Percentiles rank a stretch among this genome's conserved stretches.
These are phyloP conservation scores for Polylopha cassiicola DNA, from an alignment of 2,888 invertebrate species.

Conservation along the genomic window DNA sequence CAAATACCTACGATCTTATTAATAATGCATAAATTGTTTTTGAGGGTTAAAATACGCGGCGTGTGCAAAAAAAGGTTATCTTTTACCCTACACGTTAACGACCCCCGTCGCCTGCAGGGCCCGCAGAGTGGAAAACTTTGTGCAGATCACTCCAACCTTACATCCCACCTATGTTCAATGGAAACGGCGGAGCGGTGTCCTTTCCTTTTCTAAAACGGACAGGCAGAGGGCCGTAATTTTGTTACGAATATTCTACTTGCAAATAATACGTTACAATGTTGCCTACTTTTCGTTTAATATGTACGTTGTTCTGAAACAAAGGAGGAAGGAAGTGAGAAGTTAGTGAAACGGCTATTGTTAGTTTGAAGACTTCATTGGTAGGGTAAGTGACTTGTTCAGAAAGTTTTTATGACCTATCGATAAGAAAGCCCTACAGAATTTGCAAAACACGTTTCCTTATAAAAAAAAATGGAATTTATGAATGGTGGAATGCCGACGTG, in stretches of 20 bases:
- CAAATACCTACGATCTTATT: no score
- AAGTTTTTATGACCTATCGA: no score
- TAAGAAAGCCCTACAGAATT: no score
- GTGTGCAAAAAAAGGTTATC: conserved; percentile 12
- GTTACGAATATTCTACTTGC: conserved; percentile 2
- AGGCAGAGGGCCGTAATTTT: conserved; percentile 12
- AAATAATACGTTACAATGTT: conserved; percentile 2
- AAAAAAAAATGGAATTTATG: no score
- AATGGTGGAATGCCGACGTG: no score
- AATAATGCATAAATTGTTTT: conserved; percentile 16
- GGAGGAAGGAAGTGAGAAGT: not conserved
- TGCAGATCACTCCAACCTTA: conserved; percentile 21
- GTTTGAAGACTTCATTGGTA: no score
- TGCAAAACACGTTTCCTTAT: no score
- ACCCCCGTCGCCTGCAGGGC: conserved; percentile 1
- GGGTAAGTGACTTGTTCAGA: no score
- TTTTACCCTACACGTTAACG: conserved; percentile 10
- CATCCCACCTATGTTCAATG: conserved; percentile 20
- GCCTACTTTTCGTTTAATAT: no score
- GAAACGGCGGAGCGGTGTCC: conserved; percentile 13
- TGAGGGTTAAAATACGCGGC: conserved; percentile 1
- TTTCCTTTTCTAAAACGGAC: conserved; percentile 11
- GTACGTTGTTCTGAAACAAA: not conserved
- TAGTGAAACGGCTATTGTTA: no score
- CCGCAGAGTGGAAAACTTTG: conserved; percentile 24